Evolutionary conservation across 2,797 vertebrate species (phyloP), one percentile per base, ranked within the genome.

Genomic region (Tiaroga cobitis): DNA sequence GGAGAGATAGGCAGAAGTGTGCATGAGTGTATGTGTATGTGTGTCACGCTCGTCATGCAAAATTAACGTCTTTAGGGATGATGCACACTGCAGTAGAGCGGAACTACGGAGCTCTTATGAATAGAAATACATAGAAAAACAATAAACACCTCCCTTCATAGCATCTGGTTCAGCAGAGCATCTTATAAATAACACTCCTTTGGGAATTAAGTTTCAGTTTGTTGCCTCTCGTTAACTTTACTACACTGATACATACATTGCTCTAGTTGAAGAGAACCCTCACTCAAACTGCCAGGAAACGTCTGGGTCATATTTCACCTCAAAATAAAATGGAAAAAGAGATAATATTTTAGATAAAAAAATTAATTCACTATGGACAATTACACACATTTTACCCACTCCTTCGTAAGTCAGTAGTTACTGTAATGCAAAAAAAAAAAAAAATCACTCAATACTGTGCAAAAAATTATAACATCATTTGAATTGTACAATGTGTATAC

Each of bases 61-160:
- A 78, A 87, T 84, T 75, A 69, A 87, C 86, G 65, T 87, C 78
- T 85, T 80, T 39, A 29, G 68, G 83, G 83, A 85, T 80, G 84
- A 73, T 80, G 84, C 54, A 51, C 5, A 43, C 29, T 54, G 73
- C 51, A 69, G 51, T 51, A 43, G 73, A 80, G 16, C 13, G 11
- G 46, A 24, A 83, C 41, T 69, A 49, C 69, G 34, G 69, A 73
- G 86, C 77, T 56, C 59, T 43, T 11, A 26, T 0, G 49, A 80
- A 81, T 39, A 51, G 41, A 77, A 78, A 85, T 54, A 67, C 59
- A 82, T 43, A 77, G 75, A 61, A 79, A 81, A 78, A 85, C 54
- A 67, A 77, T 67, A 81, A 80, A 86, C 68, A 70, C 34, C 61
- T 68, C 56, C 81, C 67, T 68, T 69, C 34, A n/a, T 46, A 34